These are phyloP conservation scores for Fragum fragum DNA, from an alignment of 2,888 invertebrate species.

Conservation along the genomic window DNA sequence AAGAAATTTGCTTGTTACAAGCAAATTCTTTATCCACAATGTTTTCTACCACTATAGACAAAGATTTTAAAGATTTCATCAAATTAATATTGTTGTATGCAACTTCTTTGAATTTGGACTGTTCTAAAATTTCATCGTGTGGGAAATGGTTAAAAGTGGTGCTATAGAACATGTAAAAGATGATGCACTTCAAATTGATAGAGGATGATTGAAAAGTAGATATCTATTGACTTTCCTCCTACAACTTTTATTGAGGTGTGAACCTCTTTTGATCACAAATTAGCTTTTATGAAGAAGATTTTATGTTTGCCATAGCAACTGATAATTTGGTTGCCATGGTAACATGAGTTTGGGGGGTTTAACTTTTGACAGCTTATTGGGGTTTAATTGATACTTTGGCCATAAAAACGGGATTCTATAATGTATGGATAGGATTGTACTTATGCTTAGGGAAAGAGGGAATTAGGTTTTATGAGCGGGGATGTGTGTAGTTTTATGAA, in stretches of 20 bases:
- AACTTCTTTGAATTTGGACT: no score
- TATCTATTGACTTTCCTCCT: conserved; percentile 42
- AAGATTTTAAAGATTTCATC: no score
- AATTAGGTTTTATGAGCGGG: conserved; percentile 5
- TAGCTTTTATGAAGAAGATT: conserved; percentile 68
- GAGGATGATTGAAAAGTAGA: no score
- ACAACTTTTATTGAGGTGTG: conserved; percentile 50
- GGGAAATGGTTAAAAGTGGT: no score
- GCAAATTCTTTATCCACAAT: no score
- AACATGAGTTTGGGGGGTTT: conserved; percentile 65
- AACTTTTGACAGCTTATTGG: conserved; percentile 70
- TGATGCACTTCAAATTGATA: no score
- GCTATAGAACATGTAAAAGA: no score
- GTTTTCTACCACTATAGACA: no score
- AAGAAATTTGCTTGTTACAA: no score
- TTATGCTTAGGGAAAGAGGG: not conserved
- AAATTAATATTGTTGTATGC: no score
- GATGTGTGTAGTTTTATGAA: conserved; percentile 11
- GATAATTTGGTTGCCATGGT: conserved; percentile 70
- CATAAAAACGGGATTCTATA: conserved; percentile 47
- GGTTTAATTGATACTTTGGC: conserved; percentile 63
- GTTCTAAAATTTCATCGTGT: no score
- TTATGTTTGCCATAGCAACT: conserved; percentile 65
- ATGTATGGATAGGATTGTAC: conserved; percentile 11
- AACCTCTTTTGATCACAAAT: conserved; percentile 65